These are phyloP conservation scores for Leptonema lineaticorne DNA, from an alignment of 1,140 invertebrate genomes.

Conservation along the genomic window DNA sequence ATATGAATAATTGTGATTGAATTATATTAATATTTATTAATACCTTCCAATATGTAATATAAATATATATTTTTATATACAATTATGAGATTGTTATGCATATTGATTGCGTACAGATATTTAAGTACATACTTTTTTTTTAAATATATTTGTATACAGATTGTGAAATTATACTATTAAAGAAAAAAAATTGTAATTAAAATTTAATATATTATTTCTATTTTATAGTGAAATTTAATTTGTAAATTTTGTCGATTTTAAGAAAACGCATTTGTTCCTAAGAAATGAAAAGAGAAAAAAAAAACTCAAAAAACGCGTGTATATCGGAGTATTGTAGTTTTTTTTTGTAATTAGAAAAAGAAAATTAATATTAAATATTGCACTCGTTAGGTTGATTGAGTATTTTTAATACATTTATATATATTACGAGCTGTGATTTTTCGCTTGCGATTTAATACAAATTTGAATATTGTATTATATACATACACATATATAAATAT, in stretches of 20 bases:
- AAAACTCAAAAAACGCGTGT: slow-evolving; percentile 9
- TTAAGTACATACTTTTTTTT: no score
- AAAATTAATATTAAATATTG: not conserved
- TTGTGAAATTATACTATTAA: not conserved
- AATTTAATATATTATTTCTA: not conserved
- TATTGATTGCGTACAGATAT: not conserved
- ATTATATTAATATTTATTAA: no score
- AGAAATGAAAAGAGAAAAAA: no score
- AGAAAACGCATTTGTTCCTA: slow-evolving; percentile 15
- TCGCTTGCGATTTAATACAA: slow-evolving; percentile 17
- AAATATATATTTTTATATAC: no score
- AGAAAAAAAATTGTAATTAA: not conserved
- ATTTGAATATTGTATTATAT: no score
- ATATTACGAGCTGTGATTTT: slow-evolving; percentile 22
- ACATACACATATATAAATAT: no score
- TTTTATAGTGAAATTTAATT: not conserved
- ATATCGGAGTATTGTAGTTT: not conserved
- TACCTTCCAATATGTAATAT: no score
- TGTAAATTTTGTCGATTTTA: slow-evolving; percentile 7
- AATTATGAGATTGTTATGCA: not conserved
- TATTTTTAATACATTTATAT: slow-evolving; percentile 10
- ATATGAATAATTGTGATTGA: no score
- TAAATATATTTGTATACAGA: not conserved
- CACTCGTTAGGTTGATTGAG: slow-evolving; percentile 8
- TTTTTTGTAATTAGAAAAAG: no score